Base-by-base conservation (phyloP, 2,888 invertebrate genomes). In the Dicranocentrus wangi region DNA sequence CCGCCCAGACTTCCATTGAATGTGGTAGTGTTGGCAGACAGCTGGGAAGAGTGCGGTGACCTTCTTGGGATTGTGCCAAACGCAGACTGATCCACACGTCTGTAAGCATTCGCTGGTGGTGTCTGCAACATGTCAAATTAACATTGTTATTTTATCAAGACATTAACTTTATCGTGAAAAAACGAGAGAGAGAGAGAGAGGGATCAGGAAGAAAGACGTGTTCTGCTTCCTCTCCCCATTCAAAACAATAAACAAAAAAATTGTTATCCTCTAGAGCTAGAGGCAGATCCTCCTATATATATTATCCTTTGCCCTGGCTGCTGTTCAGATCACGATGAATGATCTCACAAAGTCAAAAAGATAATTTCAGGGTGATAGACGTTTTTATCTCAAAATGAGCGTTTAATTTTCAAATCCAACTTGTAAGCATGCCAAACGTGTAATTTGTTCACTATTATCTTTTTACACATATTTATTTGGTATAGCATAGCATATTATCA, bases 21-120 rank as follows among this genome's bases (percentile, higher is more conserved):
- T 32, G 65, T 19, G 15, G 75, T 77, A 39, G 80, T 86, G 55
- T 83, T 83, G 10, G 84, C 69, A 51, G 85, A 82, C 61, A 85
- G 71, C 71, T 83, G 83, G 47, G 83, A 76, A 51, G 84, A 82
- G 61, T 84, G 85, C 53, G 82, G 82, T 47, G 82, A 83, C 73
- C 86, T 79, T 81, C 85, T 82, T 71, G 87, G 87, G 58, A 87
- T 77, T 21, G 87, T 87, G 68, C 87, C 86, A 81, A 85, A 87
- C 1, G 82, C 81, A 2, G 84, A 87, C 87, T 89, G 86, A 88
- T 92, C 91, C 89, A 93, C 93, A 79, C 93, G 92, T 28, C 93
- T 92, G 89, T 93, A 92, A 87, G 91, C 85, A 82, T 86, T 93
- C 53, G 93, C 91, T 42, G 94, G 94, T 70, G 94, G 94, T 25